Base-by-base conservation (phyloP, 1,140 invertebrate species). In the Thaumatotibia leucotreta region DNA sequence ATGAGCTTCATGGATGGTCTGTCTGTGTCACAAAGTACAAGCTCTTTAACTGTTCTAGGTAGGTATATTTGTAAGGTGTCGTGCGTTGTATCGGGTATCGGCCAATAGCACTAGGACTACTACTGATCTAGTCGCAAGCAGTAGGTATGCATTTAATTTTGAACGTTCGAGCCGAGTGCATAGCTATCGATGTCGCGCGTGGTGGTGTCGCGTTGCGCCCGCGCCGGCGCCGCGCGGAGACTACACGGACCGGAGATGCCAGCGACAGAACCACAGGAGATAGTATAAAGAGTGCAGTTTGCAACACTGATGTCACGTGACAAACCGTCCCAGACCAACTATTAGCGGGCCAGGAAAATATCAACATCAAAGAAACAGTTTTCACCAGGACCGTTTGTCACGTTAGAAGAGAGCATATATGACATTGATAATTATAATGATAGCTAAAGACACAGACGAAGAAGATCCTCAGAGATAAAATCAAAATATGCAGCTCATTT, bases 211-310 rank as follows among this genome's bases (percentile, higher is more conserved):
- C 72, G 74, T 74, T 75, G 82, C 31, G 23, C 50, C 77, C 81
- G 76, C 68, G 77, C 69, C 79, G 77, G 39, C 23, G 24, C 11
- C 52, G 22, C 52, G 52, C 52, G 39, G 39, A 20, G n/a, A 45
- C 39, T 45, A 45, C 39, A 39, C 39, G 14, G 39, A 45, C 39
- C 8, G 80, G 80, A 83, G 84, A 89, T 83, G 80, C 84, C 86
- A 84, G 88, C 88, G 85, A 89, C 83, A 88, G 88, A 85, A 86
- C 80, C 82, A 88, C 83, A 91, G 82, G 80, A 89, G 80, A 87
- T 80, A 89, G 84, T 86, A 91, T 89, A 90, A 88, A 90, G 88
- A 91, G 86, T 91, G 88, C 88, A 91, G 80, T 91, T 91, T 91
- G 88, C 88, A 91, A 91, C 86, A 91, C 88, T 84, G 88, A 91